phyloP scores from a whole-genome alignment of 2,113 vertebrate genomes.

The Myotis davidii region DNA sequence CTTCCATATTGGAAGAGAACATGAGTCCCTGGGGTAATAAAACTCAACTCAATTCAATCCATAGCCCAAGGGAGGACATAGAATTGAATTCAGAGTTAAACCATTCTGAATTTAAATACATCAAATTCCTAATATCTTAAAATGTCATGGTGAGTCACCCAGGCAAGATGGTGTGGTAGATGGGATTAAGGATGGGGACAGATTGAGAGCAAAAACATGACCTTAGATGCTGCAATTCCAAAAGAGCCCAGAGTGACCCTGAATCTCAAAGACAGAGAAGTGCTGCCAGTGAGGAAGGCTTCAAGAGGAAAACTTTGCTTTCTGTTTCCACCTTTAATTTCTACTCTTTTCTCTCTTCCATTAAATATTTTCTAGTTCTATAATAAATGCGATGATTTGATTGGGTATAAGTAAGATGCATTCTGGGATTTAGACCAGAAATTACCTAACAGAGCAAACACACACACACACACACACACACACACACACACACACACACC shows the following conservation, averaged over 20 bases:
- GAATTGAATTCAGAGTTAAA: conserved; percentile 57
- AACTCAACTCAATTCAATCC: conserved; percentile 65
- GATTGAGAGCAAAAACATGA: not conserved
- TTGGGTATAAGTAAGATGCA: not conserved
- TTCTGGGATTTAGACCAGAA: conserved; percentile 35
- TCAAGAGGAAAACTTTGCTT: not conserved
- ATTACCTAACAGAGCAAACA: not conserved
- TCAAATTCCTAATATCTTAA: conserved; percentile 56
- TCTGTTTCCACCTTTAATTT: not conserved
- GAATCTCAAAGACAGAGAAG: not conserved
- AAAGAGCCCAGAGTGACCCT: not conserved
- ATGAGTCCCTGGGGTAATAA: conserved; percentile 60
- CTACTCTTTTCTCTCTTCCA: not conserved
- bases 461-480: not conserved
- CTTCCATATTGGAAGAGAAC: conserved; percentile 50
- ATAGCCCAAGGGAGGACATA: conserved; percentile 31
- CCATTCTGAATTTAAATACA: conserved; percentile 68
- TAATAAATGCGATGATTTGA: not conserved
- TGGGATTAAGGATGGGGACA: not conserved
- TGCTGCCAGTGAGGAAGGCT: not conserved
- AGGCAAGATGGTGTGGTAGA: not conserved
- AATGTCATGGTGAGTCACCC: conserved; percentile 40
- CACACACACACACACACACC: not conserved
- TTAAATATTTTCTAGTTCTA: conserved; percentile 33
- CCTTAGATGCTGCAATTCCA: not conserved